Evolutionary conservation across 1,140 invertebrate genomes (phyloP).

Genomic region (Anastrepha obliqua): DNA sequence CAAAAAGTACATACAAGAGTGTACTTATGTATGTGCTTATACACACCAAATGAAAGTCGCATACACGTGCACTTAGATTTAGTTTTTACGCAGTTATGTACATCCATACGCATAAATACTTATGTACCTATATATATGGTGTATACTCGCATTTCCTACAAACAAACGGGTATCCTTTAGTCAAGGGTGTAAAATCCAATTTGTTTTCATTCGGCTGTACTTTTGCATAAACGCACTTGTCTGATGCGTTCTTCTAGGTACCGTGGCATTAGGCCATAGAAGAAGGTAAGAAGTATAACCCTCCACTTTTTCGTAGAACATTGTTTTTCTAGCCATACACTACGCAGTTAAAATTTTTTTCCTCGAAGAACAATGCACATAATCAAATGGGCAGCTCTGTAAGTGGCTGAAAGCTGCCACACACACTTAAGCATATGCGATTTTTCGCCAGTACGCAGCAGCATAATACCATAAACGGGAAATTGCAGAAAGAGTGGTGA

Average conservation of each 20-base stretch:
- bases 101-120: not conserved
- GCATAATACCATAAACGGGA: not conserved
- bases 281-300: not conserved
- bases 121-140: not conserved
- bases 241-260: not conserved
- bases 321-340: not conserved
- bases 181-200: slow-evolving; percentile 28
- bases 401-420: not conserved
- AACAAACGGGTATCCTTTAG: slow-evolving; percentile 30
- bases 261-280: not conserved
- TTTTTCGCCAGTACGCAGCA: not conserved
- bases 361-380: not conserved
- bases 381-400: slow-evolving; percentile 36
- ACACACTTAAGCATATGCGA: slow-evolving; percentile 14
- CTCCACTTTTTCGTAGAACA: slow-evolving; percentile 6
- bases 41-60: not conserved
- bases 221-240: slow-evolving; percentile 50
- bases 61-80: not conserved
- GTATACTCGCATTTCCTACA: not conserved
- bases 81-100: not conserved
- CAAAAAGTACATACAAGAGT: not conserved
- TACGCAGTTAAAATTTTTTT: not conserved
- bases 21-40: not conserved
- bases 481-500: not conserved
- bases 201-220: slow-evolving; percentile 26